Percentiles rank a stretch among this genome's conserved stretches.
Evolutionary conservation across 2,797 vertebrate genomes (phyloP).

Genomic region (Eutrigla gurnardus): DNA sequence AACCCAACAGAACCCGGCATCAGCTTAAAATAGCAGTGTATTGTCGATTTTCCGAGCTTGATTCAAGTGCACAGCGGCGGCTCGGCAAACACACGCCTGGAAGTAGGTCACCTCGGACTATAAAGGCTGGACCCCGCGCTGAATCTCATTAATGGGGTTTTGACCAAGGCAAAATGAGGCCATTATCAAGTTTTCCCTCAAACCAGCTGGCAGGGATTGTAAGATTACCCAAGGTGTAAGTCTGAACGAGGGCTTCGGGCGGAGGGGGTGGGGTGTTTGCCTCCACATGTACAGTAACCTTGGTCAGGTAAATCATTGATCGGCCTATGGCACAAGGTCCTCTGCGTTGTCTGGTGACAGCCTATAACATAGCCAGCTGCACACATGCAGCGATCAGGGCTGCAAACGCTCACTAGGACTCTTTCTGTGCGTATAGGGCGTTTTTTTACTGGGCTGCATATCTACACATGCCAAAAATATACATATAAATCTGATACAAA

Average conservation of each 20-base stretch:
- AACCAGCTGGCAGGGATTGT: slow-evolving; percentile 34
- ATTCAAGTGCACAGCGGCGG: slow-evolving; percentile 2
- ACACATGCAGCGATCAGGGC: slow-evolving; percentile 1
- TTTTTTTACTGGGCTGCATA: background rate
- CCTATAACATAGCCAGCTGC: slow-evolving; percentile 12
- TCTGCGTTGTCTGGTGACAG: slow-evolving; percentile 54
- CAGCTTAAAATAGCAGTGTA: slow-evolving; percentile 13
- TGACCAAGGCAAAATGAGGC: slow-evolving; percentile 42
- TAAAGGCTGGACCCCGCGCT: slow-evolving; percentile 2
- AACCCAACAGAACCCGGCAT: background rate
- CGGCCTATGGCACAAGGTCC: slow-evolving; percentile 55
- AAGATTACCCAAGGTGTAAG: slow-evolving; percentile 40
- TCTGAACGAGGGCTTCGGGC: slow-evolving; percentile 41
- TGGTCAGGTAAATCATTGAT: slow-evolving; percentile 75
- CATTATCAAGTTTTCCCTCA: slow-evolving; percentile 45
- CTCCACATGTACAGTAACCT: slow-evolving; percentile 71
- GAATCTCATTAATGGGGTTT: slow-evolving; percentile 43
- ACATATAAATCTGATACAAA: background rate
- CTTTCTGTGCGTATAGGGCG: background rate
- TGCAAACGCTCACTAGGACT: background rate
- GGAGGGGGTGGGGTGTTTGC: slow-evolving; percentile 55
- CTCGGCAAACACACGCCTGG: slow-evolving; percentile 27
- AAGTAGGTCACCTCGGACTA: slow-evolving; percentile 30
- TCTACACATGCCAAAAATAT: background rate
- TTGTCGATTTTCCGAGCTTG: slow-evolving; percentile 14